Percentiles rank a stretch among this genome's conserved stretches.
Conservation (phyloP, 2,113 vertebrate genomes). For the Erythrolamprus reginae region DNA sequence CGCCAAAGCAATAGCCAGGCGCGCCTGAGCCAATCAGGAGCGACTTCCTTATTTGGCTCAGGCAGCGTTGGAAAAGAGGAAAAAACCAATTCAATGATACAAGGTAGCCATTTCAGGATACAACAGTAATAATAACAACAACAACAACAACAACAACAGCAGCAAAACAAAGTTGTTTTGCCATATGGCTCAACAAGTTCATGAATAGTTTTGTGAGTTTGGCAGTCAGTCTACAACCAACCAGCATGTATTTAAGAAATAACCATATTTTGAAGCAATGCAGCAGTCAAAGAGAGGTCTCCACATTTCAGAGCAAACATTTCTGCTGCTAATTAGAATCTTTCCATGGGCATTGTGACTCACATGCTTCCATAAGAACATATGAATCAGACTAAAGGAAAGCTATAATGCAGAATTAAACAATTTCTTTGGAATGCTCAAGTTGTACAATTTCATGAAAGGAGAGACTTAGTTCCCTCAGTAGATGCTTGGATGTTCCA, state of each 20-base stretch:
- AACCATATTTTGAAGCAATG: neutral
- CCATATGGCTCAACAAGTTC: neutral
- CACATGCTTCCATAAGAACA: neutral
- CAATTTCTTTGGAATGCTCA: neutral
- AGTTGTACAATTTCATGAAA: neutral
- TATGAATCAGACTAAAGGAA: neutral
- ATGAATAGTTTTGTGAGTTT: neutral
- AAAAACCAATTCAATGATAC: no score
- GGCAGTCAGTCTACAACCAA: neutral
- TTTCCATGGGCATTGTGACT: neutral
- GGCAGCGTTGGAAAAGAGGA: no score
- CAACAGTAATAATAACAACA: no score
- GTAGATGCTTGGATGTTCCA: neutral
- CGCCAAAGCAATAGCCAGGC: no score
- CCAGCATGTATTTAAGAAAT: neutral
- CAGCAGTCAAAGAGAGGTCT: neutral
- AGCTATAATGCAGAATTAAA: neutral
- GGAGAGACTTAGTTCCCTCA: neutral
- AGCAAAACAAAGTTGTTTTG: neutral
- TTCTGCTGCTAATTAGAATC: neutral
- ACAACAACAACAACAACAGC: neutral
- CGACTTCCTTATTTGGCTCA: no score
- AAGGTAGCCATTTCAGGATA: no score
- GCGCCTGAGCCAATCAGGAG: no score
- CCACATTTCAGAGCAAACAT: neutral